Conservation (phyloP, 2,888 invertebrate genomes). For the Salticus scenicus region DNA sequence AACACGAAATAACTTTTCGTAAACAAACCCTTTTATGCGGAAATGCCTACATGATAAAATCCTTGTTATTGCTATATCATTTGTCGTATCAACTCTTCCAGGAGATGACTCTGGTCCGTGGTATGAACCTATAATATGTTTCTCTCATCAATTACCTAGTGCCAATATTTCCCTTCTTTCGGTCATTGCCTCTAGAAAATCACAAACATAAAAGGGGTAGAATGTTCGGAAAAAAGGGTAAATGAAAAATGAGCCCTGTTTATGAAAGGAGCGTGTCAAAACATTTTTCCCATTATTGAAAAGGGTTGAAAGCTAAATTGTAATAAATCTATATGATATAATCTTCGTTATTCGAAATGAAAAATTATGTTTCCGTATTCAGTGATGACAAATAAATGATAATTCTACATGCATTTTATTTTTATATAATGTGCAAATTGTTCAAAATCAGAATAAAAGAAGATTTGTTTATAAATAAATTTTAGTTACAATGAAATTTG, state of each 20-base stretch:
- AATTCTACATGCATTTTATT: too few relatives aligned
- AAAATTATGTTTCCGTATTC: too few relatives aligned
- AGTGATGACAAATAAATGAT: too few relatives aligned
- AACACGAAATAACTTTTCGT: background rate
- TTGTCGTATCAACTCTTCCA: background rate
- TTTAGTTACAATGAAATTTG: too few relatives aligned
- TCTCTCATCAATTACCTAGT: conserved; percentile 1
- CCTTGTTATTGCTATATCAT: background rate
- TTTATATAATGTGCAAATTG: too few relatives aligned
- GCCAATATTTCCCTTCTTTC: background rate
- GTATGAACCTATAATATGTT: conserved; percentile 3
- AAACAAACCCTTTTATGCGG: background rate
- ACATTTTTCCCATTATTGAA: background rate
- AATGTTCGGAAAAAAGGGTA: background rate
- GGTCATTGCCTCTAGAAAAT: background rate
- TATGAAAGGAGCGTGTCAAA: background rate
- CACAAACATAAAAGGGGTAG: background rate
- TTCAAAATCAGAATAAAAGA: too few relatives aligned
- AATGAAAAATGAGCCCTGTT: background rate
- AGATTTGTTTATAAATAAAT: too few relatives aligned
- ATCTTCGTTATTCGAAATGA: too few relatives aligned
- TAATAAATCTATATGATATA: too few relatives aligned
- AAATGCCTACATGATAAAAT: background rate
- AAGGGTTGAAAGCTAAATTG: background rate
- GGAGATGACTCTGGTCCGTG: background rate